A percentile compares a stretch with the other conserved stretches of the same genome.
Evolutionary conservation across 2,113 vertebrate genomes (phyloP).

Genomic region (Brienomyrus longianalis): DNA sequence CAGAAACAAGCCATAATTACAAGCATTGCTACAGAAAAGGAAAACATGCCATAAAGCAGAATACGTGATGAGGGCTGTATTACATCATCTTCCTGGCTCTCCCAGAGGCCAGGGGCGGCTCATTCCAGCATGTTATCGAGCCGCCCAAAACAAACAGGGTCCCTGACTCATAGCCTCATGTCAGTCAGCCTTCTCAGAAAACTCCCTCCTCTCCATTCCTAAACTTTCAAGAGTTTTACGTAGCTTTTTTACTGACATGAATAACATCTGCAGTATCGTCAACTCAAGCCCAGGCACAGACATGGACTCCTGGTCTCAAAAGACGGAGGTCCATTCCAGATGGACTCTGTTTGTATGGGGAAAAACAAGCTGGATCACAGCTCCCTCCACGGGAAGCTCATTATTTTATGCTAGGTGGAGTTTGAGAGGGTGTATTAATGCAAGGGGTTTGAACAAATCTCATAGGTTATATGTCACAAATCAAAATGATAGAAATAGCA

Average conservation of each 20-base stretch:
- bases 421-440: neutral
- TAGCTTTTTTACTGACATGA: neutral
- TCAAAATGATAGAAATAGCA: neutral
- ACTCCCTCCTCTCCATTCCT: neutral
- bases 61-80: conserved; percentile 30
- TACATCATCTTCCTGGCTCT: conserved; percentile 16
- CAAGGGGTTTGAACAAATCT: neutral
- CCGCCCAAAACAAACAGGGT: conserved; percentile 2
- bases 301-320: neutral
- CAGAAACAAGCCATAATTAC: conserved; percentile 20
- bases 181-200: neutral
- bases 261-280: neutral
- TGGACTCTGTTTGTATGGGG: neutral
- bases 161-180: neutral
- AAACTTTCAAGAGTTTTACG: neutral
- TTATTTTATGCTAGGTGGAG: neutral
- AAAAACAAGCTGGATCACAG: neutral
- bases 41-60: conserved; percentile 19
- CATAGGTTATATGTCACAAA: neutral
- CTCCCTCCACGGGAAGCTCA: neutral
- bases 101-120: neutral
- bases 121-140: neutral
- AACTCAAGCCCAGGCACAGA: neutral
- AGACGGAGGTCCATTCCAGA: neutral
- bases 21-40: conserved; percentile 27